Evolutionary conservation across 2,888 invertebrate species (phyloP), one percentile per base, ranked within the genome.

Genomic region (Troides oblongomaculatus): DNA sequence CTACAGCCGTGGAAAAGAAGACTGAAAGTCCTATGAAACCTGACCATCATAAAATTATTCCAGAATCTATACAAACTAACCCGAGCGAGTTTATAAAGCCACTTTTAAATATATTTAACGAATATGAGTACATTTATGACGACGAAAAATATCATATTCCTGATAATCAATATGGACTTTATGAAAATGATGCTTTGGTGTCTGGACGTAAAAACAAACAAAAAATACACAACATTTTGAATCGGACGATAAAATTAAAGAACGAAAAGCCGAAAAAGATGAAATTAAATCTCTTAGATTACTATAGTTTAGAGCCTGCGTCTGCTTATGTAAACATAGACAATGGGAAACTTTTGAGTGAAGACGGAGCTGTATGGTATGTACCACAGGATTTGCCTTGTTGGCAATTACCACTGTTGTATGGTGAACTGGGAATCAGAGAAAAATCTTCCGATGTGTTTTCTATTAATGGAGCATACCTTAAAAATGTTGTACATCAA

Each of bases 381-480:
- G 84, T 88, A 2, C 84, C 87, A 36, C 88, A 89, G 79, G 81
- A 81, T 71, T 79, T 80, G 66, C 85, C 88, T 18, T 92, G 92
- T 77, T 92, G 90, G 90, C 80, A 89, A 53, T 77, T 91, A 62
- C 90, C 92, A 4, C 71, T 86, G 18, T 70, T 92, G 21, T 87
- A 86, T 74, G 92, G 87, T 67, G 83, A 84, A 78, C 62, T 83
- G 36, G 81, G 79, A 14, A 57, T 18, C 53, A 78, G 72, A 71
- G 75, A 65, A 18, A 76, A 73, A 58, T 70, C 69, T 10, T 68
- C 77, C 1, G 77, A 84, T 25, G 83, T 92, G 23, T 91, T 91
- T 78, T 63, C 79, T 21, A 79, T 86, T 65, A 78, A 79, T 71
- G 74, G 77, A 63, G 77, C 77, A 25, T 77, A 72, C 67, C 77